phyloP scores from a whole-genome alignment of 2,113 vertebrate species.

The Megaleporinus macrocephalus region DNA sequence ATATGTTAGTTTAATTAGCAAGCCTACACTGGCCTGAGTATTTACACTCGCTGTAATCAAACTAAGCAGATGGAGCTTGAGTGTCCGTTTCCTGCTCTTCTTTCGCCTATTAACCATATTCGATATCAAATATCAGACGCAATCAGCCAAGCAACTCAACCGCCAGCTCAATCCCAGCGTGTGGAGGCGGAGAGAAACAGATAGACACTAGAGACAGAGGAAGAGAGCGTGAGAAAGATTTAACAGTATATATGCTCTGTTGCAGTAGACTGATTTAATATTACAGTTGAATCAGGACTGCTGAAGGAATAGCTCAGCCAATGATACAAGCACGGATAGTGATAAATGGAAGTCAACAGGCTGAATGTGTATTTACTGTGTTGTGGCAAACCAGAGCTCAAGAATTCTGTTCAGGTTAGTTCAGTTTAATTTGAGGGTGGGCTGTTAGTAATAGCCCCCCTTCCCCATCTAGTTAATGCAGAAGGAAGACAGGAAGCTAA shows the following conservation, averaged over 20 bases:
- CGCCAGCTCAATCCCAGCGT: not conserved
- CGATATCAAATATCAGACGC: not conserved
- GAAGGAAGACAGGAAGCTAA: too few species aligned
- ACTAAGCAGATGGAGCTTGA: conserved; percentile 7
- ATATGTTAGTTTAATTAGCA: conserved; percentile 31
- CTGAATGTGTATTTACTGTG: too few species aligned
- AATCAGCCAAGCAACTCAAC: not conserved
- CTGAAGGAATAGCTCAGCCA: too few species aligned
- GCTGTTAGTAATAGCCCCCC: too few species aligned
- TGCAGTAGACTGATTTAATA: too few species aligned
- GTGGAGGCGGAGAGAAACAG: not conserved
- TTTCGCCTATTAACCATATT: not conserved
- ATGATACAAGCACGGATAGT: too few species aligned
- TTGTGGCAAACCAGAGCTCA: too few species aligned
- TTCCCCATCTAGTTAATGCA: too few species aligned
- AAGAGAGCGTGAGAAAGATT: not conserved
- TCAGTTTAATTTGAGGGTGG: too few species aligned
- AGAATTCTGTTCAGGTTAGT: too few species aligned
- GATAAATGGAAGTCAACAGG: too few species aligned
- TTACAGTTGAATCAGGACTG: too few species aligned
- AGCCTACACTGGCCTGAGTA: not conserved
- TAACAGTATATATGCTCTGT: not conserved
- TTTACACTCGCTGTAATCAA: conserved; percentile 14
- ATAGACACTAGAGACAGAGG: not conserved
- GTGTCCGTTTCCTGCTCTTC: not conserved